phyloP scores from a whole-genome alignment of 2,797 vertebrate genomes.

The Poliocrania exsul region DNA sequence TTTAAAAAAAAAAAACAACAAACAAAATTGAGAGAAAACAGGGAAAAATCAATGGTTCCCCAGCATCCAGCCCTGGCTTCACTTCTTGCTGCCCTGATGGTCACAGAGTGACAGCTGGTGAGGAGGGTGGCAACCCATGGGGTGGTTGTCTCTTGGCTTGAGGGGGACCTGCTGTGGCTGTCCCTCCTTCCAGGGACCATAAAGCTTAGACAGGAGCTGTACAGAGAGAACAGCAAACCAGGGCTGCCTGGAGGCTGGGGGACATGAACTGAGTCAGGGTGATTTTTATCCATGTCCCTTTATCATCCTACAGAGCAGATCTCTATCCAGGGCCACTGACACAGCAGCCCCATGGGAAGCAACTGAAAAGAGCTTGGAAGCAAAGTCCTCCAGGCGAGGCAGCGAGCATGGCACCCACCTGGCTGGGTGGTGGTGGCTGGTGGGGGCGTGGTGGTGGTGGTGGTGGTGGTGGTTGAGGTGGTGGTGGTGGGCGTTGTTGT shows the following conservation, averaged over 20 bases:
- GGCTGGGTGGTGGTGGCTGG: constrained; percentile 46
- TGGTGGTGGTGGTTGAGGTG: not conserved
- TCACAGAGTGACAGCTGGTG: not conserved
- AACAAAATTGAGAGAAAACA: not conserved
- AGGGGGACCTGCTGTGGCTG: not conserved
- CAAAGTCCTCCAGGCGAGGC: fast-evolving
- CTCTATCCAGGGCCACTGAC: not conserved
- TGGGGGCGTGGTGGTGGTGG: not conserved
- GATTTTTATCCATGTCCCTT: constrained; percentile 64
- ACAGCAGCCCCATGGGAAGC: not conserved
- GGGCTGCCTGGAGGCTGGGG: not conserved
- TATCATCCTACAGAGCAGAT: not conserved
- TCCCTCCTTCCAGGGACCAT: not conserved
- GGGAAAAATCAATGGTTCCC: not conserved
- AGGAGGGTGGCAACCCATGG: not conserved
- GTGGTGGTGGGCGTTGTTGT: not conserved
- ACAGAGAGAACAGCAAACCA: not conserved
- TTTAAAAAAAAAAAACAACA: not conserved
- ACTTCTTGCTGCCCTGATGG: not conserved
- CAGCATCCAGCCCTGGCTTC: not conserved
- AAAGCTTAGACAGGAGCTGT: fast-evolving
- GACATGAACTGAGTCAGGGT: not conserved
- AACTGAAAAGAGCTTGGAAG: not conserved
- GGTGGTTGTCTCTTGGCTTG: not conserved
- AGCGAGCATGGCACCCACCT: constrained; percentile 70